These are phyloP conservation scores for Fulmarus glacialis DNA, from an alignment of 2,113 vertebrate genomes.

Conservation along the genomic window DNA sequence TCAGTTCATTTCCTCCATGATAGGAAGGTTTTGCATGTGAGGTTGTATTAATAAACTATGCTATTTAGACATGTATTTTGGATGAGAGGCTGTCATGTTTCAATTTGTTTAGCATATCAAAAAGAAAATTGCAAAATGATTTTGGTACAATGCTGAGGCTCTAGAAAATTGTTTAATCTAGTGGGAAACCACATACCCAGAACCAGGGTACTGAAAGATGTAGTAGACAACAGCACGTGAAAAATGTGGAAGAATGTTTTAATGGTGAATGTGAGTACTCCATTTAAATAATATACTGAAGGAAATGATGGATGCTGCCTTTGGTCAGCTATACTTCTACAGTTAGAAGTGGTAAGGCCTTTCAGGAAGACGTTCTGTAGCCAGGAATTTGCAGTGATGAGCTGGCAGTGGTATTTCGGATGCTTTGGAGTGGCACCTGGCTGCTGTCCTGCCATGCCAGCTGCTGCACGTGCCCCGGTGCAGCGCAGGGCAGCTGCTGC, in stretches of 20 bases:
- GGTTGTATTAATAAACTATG: not conserved
- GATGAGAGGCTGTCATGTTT: not conserved
- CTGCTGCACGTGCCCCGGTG: not conserved
- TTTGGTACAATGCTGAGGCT: not conserved
- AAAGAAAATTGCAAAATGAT: not conserved
- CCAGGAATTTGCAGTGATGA: not conserved
- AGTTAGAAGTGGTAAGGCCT: not conserved
- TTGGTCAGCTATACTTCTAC: rapidly evolving
- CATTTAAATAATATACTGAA: not conserved
- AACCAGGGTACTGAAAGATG: not conserved
- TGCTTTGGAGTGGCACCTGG: not conserved
- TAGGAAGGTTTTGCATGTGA: not conserved
- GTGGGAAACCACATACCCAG: not conserved
- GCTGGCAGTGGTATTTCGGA: not conserved
- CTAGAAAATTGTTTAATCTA: not conserved
- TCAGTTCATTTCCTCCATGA: not conserved
- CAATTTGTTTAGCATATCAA: not conserved
- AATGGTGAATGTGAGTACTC: not conserved
- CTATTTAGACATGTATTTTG: not conserved
- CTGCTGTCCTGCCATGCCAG: not conserved
- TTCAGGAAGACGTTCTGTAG: not conserved
- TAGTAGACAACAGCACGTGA: not conserved
- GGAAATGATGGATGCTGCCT: not conserved
- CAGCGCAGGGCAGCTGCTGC: not conserved
- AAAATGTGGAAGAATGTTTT: not conserved